Conservation (phyloP, 2,113 vertebrate genomes). For the Anolis carolinensis region DNA sequence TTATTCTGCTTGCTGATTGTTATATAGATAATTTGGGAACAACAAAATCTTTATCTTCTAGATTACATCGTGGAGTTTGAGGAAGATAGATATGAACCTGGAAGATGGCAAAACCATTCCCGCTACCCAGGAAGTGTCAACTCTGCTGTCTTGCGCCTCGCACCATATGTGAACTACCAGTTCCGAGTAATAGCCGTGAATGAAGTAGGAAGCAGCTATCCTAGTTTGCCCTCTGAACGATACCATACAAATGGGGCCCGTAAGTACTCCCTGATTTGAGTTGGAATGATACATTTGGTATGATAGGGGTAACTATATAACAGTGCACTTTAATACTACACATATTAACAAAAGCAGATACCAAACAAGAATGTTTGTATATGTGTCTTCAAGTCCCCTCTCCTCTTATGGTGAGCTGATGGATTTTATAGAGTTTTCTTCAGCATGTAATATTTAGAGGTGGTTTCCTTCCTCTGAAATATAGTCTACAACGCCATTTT, state of each 20-base stretch:
- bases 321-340: neutral
- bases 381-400: too few relatives aligned
- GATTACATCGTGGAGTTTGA: slow-evolving; percentile 93
- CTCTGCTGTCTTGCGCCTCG: slow-evolving; percentile 85
- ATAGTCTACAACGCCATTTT: too few relatives aligned
- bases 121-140: slow-evolving; percentile 86
- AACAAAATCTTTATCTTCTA: slow-evolving; percentile 53
- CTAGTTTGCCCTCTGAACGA: slow-evolving; percentile 85
- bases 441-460: too few relatives aligned
- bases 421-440: too few relatives aligned
- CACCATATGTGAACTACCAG: slow-evolving; percentile 93
- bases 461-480: too few relatives aligned
- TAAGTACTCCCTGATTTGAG: slow-evolving; percentile 71
- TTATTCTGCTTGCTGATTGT: neutral
- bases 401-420: too few relatives aligned
- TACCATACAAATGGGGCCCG: slow-evolving; percentile 92
- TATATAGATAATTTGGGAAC: neutral
- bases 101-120: slow-evolving; percentile 89
- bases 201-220: slow-evolving; percentile 87
- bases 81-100: slow-evolving; percentile 86
- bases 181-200: slow-evolving; percentile 95
- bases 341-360: neutral
- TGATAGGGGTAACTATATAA: neutral
- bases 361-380: neutral
- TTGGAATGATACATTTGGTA: neutral